These are phyloP conservation scores for Lasioglossum baleicum DNA, from an alignment of 1,140 invertebrate genomes.

Conservation along the genomic window DNA sequence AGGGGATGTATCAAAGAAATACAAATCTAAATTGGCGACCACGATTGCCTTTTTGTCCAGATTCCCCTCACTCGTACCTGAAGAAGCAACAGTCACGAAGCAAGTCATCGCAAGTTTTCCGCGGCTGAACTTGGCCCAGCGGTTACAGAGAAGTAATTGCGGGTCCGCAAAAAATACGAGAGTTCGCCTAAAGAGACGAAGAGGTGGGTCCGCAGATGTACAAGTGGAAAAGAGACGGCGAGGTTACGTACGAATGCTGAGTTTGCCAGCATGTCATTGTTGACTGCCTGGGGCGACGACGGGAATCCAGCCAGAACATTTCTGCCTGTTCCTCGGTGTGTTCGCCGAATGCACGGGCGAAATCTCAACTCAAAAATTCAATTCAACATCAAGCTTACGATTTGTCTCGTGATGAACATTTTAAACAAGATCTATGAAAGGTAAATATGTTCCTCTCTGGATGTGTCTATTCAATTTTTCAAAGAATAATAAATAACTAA, in stretches of 20 bases:
- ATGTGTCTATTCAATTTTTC: too few relatives aligned
- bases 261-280: slow-evolving; percentile 74
- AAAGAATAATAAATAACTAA: too few relatives aligned
- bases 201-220: background rate
- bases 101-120: slow-evolving; percentile 63
- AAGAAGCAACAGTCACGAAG: too few relatives aligned
- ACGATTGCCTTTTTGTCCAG: background rate
- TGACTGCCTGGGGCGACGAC: slow-evolving; percentile 63
- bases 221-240: slow-evolving; percentile 33
- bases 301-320: slow-evolving; percentile 41
- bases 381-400: too few relatives aligned
- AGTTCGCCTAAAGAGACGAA: slow-evolving; percentile 62
- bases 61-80: background rate
- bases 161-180: slow-evolving; percentile 71
- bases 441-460: too few relatives aligned
- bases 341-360: too few relatives aligned
- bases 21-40: too few relatives aligned
- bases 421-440: too few relatives aligned
- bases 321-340: background rate
- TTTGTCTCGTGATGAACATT: too few relatives aligned
- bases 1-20: too few relatives aligned
- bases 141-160: slow-evolving; percentile 76
- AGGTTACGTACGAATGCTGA: slow-evolving; percentile 66
- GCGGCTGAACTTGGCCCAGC: slow-evolving; percentile 63
- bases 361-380: too few relatives aligned